Base-by-base conservation (phyloP, 2,888 invertebrate genomes). In the Cyrtodaria siliqua region DNA sequence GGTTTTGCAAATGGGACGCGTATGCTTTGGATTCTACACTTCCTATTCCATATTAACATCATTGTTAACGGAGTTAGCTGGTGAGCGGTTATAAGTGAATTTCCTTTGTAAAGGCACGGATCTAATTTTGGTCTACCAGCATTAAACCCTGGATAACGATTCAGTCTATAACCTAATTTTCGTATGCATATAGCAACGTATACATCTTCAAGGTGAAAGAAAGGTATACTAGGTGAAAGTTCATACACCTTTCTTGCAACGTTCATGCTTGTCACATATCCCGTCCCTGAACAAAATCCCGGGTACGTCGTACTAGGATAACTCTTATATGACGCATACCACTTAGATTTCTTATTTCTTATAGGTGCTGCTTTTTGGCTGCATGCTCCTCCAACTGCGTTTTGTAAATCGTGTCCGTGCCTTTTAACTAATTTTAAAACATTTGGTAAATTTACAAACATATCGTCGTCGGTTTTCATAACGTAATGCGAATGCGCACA, bases 121-220 rank as follows among this genome's bases (percentile, higher is more conserved):
- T 85, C 71, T 2, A 72, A 52, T 14, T 49, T 53, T 1, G 62
- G 63, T 63, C 71, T 27, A 1, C 49, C 67, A 4, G 64, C 40
- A 60, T 84, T 66, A 64, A 88, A 89, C 2, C 89, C 89, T 3
- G 64, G 53, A 3, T 85, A 23, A 0, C 26, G 12, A 2, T 57
- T 18, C 16, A 88, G 27, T 14, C 26, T 72, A 49, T 69, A 82
- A 0, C 86, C 83, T 8, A 89, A 73, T 75, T 68, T 74, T 26
- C 66, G 62, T 6, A 85, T 68, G 50, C 89, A 89, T 33, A 89
- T 55, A 1, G 86, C 74, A 0, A 89, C 76, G 53, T 87, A 90
- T 16, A 89, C 86, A 57, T 90, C 90, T 61, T 90, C 90, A 49
- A 89, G 63, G 66, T 87, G 83, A 52, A 89, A 89, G 69, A 88